A percentile compares a stretch with the other conserved stretches of the same genome.
These are phyloP conservation scores for Holothuria leucospilota DNA, from an alignment of 53 echinoderm and acorn worm species.

Conservation along the genomic window DNA sequence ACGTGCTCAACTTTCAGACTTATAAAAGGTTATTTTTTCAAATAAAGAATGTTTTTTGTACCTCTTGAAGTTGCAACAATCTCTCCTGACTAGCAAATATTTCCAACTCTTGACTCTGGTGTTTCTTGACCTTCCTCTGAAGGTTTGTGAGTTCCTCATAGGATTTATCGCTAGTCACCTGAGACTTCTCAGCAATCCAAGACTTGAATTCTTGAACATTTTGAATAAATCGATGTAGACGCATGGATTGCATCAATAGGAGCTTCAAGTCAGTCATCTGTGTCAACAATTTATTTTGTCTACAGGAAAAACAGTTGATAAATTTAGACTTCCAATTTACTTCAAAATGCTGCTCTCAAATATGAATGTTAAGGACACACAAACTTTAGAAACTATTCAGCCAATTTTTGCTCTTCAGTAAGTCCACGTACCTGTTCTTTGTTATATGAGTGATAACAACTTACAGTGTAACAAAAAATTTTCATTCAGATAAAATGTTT, in stretches of 20 bases:
- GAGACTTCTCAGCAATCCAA: slow-evolving; percentile 89
- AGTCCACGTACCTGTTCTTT: too few species aligned
- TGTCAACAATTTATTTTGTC: slow-evolving; percentile 72
- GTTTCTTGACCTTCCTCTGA: slow-evolving; percentile 85
- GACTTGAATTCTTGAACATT: slow-evolving; percentile 81
- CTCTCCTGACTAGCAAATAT: slow-evolving; percentile 80
- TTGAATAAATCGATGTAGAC: slow-evolving; percentile 81
- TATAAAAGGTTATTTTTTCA: too few species aligned
- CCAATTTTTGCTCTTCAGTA: too few species aligned
- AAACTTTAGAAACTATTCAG: too few species aligned
- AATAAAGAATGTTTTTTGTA: slow-evolving; percentile 7
- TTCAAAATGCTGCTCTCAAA: too few species aligned
- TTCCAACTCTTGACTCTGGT: slow-evolving; percentile 88
- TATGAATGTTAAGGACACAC: too few species aligned
- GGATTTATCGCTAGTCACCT: slow-evolving; percentile 79
- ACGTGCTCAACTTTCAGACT: too few species aligned
- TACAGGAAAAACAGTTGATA: slow-evolving; percentile 3
- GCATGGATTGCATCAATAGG: slow-evolving; percentile 70
- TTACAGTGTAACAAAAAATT: too few species aligned
- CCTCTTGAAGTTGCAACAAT: slow-evolving; percentile 75
- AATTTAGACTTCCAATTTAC: too few species aligned
- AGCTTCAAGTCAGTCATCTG: slow-evolving; percentile 56
- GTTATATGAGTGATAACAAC: too few species aligned
- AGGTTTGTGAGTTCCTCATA: slow-evolving; percentile 82
- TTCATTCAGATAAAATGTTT: too few species aligned